Evolutionary conservation across 2,888 invertebrate species (phyloP), one percentile per base, ranked within the genome.

Genomic region (Chromoteleia sp.): DNA sequence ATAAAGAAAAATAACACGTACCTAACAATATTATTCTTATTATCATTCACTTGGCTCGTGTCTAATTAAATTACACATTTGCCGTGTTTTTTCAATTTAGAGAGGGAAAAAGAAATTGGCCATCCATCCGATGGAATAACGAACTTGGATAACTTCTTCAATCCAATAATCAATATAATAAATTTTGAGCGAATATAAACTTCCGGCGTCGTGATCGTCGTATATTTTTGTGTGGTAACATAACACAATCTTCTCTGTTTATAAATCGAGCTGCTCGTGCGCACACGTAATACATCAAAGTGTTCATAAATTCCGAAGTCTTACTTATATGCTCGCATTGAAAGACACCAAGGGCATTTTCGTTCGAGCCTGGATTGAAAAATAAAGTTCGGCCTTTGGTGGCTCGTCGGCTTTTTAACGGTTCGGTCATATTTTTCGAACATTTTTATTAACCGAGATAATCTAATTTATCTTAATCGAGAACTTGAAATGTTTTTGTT

Each of bases 231-330:
- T 36, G 36, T 19, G 54, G 10, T 36, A 56, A 29, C 33, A 56
- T 56, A 56, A 36, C n/a, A 52, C 25, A 52, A 52, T 52, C 36
- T 56, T 56, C 19, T 7, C 54, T 56, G 54, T 56, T 56, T 56
- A 56, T 56, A 56, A 56, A 56, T 56, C 36, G 54, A 56, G 54
- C 33, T 17, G 5, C 54, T 54, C 33, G 33, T 54, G 54, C 54
- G 17, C 54, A 56, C 7, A 56, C 54, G 54, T 36, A 56, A 56
- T 29, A 56, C 54, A 54, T 54, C 33, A 54, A 54, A 54, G 30
- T 50, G 36, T 33, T 19, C 36, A 50, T 25, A 25, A 50, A n/a
- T 25, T 50, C 48, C 48, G 48, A 50, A 50, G 50, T 50, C 29
- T 50, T 50, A 50, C 25, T 50, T 50, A 50, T 12, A 50, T 12